Evolutionary conservation across 2,113 vertebrate species (phyloP), one percentile per base, ranked within the genome.

Genomic region (Chloebia gouldiae): DNA sequence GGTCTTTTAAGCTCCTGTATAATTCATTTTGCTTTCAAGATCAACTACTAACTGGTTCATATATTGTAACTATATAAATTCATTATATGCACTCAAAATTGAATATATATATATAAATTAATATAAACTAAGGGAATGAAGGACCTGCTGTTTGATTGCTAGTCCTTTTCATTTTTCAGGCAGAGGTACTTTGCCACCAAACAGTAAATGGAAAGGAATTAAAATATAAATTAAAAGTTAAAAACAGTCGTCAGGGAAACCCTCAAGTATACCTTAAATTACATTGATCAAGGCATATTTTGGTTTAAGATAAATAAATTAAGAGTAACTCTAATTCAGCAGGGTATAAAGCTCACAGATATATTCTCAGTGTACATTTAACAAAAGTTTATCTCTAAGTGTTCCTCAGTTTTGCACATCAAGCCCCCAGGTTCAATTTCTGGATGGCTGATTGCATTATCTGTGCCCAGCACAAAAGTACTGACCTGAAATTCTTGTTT

Each of bases 401-500:
- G 35, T 14, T 85, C n/a, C 69, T 82, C 70, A 50, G 37, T 80
- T 87, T 72, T 90, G 63, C 54, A 65, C 63, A 65, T 81, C 28
- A 88, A 42, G 33, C 54, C 82, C 49, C 25, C 25, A 28, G 88
- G 81, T 82, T 65, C 8, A 42, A 40, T 47, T 96, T 93, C 88
- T 94, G 90, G 66, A 88, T 90, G 95, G 66, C 82, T 90, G 50
- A 44, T 85, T 93, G 39, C 86, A 81, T 93, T 83, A 81, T 81
- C 60, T 86, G 47, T 80, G 50, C 47, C 50, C 73, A 37, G 23
- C 30, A 77, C 16, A 42, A n/a, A 92, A 77, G 85, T 83, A 73
- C 66, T 82, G 75, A 93, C 90, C 92, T 80, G 71, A 93, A 96
- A 95, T 66, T 72, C 49, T 80, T 93, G n/a, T 81, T 85, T 92